Evolutionary conservation across 2,888 invertebrate species (phyloP), one percentile per base, ranked within the genome.

Genomic region (Netelia melanura): DNA sequence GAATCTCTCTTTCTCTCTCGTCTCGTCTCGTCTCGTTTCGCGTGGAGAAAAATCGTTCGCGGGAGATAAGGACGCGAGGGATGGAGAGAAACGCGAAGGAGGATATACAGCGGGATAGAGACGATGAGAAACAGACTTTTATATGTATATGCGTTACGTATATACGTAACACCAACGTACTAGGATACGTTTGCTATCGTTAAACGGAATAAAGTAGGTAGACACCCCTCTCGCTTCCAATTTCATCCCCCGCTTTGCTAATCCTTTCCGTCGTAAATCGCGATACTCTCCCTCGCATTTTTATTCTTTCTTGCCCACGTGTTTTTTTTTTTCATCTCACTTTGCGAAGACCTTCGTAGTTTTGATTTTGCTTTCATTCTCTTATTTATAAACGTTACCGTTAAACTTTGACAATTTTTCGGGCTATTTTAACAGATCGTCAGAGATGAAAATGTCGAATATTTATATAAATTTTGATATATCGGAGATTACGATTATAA

Each of bases 141-240:
- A 75, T 68, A 70, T 58, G 67, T 21, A 64, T 44, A 65, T 44
- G 9, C 21, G 61, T 64, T 64, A 17, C 38, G 5, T 72, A 64
- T 58, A 38, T 64, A 62, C 65, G 23, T 48, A 43, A 65, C 64
- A 64, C 54, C 62, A 25, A 52, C 25, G 38, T 44, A 70, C 25
- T 62, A 52, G 62, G 17, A 74, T 64, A 44, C 56, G 70, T 84
- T 80, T 61, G 48, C 62, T 70, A 85, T 81, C 86, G 86, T 84
- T 81, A 86, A 86, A 72, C 71, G 65, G 72, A 86, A 84, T 84
- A 81, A 86, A 84, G 76, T 86, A 77, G 84, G 62, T 70, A 83
- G 81, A 17, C 30, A 30, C 79, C 78, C 74, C 52, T 77, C 67
- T 56, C 83, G 43, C 62, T 83, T 83, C 81, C 74, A 86, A 83